These are phyloP conservation scores for Antheraea mylitta DNA, from an alignment of 1,140 invertebrate genomes.

Conservation along the genomic window DNA sequence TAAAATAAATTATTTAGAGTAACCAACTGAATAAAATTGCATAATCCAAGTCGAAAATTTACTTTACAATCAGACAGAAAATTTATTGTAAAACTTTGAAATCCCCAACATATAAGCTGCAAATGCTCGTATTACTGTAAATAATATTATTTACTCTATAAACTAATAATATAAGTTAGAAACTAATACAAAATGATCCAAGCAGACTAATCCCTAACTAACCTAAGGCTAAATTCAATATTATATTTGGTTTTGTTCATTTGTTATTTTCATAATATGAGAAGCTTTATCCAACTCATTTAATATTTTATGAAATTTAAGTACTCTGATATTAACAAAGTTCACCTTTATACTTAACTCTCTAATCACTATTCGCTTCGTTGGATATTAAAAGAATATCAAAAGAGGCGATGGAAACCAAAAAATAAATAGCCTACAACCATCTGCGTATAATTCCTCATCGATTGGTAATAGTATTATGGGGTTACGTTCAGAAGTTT, in stretches of 20 bases:
- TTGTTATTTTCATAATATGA: slow-evolving; percentile 2
- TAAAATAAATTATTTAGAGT: too few species aligned
- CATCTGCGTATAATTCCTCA: too few species aligned
- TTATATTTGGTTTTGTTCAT: background rate
- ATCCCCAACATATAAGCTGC: background rate
- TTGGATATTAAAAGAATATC: too few species aligned
- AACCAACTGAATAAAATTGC: background rate
- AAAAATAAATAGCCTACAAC: too few species aligned
- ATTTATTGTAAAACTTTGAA: background rate
- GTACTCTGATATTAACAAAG: too few species aligned
- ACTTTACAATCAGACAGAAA: too few species aligned
- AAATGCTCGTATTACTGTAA: background rate
- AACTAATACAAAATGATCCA: background rate
- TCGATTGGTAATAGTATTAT: too few species aligned
- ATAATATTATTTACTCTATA: background rate
- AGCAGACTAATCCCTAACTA: background rate
- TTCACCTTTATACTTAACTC: too few species aligned
- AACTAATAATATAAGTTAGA: background rate
- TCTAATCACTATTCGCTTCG: too few species aligned
- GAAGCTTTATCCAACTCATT: background rate
- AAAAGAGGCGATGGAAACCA: too few species aligned
- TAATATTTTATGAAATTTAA: background rate
- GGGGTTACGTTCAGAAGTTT: too few species aligned
- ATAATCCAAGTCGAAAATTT: background rate
- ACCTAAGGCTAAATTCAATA: background rate